Evolutionary conservation across 1,140 invertebrate genomes (phyloP), one percentile per base, ranked within the genome.

Genomic region (Adelges cooleyi): DNA sequence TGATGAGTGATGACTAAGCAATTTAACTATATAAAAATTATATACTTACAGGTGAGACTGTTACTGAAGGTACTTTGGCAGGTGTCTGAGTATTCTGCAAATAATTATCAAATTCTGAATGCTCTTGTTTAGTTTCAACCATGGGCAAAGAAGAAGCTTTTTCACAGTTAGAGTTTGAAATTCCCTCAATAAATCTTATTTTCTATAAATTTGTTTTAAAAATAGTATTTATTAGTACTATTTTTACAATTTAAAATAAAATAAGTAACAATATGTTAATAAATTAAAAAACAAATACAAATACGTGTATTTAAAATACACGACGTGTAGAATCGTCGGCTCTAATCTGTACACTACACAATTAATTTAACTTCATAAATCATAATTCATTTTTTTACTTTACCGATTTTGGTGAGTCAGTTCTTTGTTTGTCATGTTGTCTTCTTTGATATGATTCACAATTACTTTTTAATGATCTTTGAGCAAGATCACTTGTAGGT

Each of bases 141-240:
- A 59, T 15, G 27, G 22, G 1, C 25, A 62, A 46, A 33, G 5
- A 11, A 8, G 56, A 33, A 8, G 40, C 38, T 5, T 15, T 33
- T 48, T 62, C 42, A 48, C 25, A 62, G n/a, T 59, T 46, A 18
- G 54, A 59, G 29, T 29, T 62, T 48, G 27, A 27, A 48, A 46
- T 46, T 46, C 18, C 17, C n/a, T 62, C 56, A 46, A 62, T 29
- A 1, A 42, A 62, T 48, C 17, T 62, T 18, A 62, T 33, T 48
- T 46, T 62, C 56, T 62, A 11, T 53, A 62, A 42, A 56, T 3
- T n/a, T n/a, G n/a, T n/a, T n/a, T n/a, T n/a, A n/a, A n/a, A n/a
- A n/a, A n/a, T n/a, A n/a, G n/a, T n/a, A n/a, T n/a, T n/a, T n/a
- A n/a, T n/a, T n/a, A n/a, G n/a, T n/a, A n/a, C n/a, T n/a, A n/a